Conservation (phyloP, 2,888 invertebrate species). For the Octonoba sinensis region DNA sequence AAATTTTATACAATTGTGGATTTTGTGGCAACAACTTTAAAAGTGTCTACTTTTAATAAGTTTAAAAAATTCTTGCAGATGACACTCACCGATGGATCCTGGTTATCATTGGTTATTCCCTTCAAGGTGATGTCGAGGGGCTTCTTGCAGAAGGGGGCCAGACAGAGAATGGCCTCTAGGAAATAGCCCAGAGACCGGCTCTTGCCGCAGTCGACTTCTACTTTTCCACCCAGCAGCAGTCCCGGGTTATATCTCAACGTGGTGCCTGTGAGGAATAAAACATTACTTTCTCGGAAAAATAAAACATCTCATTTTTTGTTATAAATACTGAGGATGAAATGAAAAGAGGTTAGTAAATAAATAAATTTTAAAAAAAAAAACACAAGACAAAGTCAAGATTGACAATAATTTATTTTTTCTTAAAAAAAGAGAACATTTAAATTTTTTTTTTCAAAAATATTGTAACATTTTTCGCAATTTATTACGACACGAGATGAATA, state of each 20-base stretch:
- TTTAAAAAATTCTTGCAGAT: no score
- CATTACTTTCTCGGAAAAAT: no score
- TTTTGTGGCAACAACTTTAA: no score
- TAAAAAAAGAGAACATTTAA: no score
- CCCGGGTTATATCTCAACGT: slow-evolving; percentile 90
- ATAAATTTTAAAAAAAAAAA: not conserved
- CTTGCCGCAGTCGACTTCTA: slow-evolving; percentile 88
- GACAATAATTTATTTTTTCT: not conserved
- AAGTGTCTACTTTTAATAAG: no score
- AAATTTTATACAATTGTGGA: no score
- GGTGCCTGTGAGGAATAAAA: slow-evolving; percentile 79
- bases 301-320: not conserved
- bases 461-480: no score
- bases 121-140: slow-evolving; percentile 84
- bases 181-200: slow-evolving; percentile 87
- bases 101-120: slow-evolving; percentile 87
- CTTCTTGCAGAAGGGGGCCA: slow-evolving; percentile 95
- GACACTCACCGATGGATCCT: slow-evolving; percentile 72
- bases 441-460: no score
- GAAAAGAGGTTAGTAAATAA: no score
- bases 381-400: not conserved
- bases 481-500: no score
- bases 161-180: slow-evolving; percentile 86
- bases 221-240: slow-evolving; percentile 86
- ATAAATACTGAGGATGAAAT: no score